Base-by-base conservation (phyloP, 2,113 vertebrate genomes). In the Carassius gibelio region DNA sequence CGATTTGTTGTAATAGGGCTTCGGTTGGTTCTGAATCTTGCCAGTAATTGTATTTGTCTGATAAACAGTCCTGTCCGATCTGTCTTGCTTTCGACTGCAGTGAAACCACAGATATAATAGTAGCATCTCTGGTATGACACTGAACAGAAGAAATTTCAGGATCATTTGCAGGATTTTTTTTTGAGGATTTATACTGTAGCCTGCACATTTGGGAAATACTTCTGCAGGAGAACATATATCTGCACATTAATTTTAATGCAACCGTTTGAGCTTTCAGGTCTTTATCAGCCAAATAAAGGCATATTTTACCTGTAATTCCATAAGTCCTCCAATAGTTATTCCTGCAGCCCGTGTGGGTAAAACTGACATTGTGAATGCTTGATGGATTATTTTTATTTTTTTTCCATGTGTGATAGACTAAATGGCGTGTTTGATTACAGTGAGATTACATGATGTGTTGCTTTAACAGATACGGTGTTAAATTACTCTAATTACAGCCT, bases 391-490 rank as follows among this genome's bases (percentile, higher is more conserved):
- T 78, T 64, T 26, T 19, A 17, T 19, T 42, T 26, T 45, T 10
- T 2, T 9, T 7, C 75, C 4, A 3, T 80, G 57, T 80, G 17
- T 64, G 59, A 21, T 45, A 3, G n/a, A 64, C 7, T 66, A 81
- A 81, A 81, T 64, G 61, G 61, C 42, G 48, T 66, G 80, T 82
- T 71, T 82, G 80, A 66, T 68, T 38, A 81, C 78, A 82, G 80
- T 52, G 80, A 55, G 64, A 52, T 82, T 64, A 71, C 6, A 30
- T 82, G 80, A 52, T 30, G 9, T 26, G 64, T 55, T 11, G 62
- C 80, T 52, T 50, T 69, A 45, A 82, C 62, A 69, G 64, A 36
- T 82, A 55, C 71, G 45, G 38, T 81, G 79, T 64, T 68, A 81
- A 81, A 17, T 30, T 14, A n/a, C 80, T 79, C 55, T 82, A 82